These are phyloP conservation scores for Diacarnus erythraeanus DNA, from an alignment of 37 sponge, comb jelly and placozoan genomes.

Conservation along the genomic window DNA sequence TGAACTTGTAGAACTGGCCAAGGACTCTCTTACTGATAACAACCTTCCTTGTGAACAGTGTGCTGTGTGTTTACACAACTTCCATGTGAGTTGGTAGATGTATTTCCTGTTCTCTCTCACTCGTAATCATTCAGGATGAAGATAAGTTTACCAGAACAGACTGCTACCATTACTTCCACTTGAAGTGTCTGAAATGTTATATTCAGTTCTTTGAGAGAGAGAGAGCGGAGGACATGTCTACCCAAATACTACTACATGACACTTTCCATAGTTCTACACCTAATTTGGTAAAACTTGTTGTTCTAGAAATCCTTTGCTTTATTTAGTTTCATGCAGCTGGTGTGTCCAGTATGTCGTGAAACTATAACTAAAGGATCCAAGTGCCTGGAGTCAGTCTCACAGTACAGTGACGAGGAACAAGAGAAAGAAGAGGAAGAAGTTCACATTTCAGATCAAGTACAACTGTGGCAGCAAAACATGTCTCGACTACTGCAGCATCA, in stretches of 20 bases:
- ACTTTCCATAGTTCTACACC: too few species aligned
- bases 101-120: background rate
- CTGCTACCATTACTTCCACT: constrained; percentile 81
- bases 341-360: constrained; percentile 68
- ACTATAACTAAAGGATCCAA: background rate
- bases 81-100: constrained; percentile 20
- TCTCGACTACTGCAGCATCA: constrained; percentile 48
- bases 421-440: constrained; percentile 12
- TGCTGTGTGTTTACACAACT: constrained; percentile 59
- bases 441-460: constrained; percentile 1
- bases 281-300: background rate
- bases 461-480: constrained; percentile 64
- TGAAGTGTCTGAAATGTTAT: constrained; percentile 46
- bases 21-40: constrained; percentile 66
- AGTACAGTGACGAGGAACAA: background rate
- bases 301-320: background rate
- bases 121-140: constrained; percentile 28
- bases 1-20: constrained; percentile 49
- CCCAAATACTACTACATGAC: too few species aligned
- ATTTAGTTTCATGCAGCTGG: constrained; percentile 10
- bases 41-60: constrained; percentile 71
- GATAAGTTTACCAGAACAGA: constrained; percentile 57
- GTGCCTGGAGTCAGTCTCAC: constrained; percentile 7
- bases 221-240: background rate
- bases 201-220: constrained; percentile 21